phyloP scores from a whole-genome alignment of 2,113 vertebrate genomes.

The Dicrurus megarhynchus region DNA sequence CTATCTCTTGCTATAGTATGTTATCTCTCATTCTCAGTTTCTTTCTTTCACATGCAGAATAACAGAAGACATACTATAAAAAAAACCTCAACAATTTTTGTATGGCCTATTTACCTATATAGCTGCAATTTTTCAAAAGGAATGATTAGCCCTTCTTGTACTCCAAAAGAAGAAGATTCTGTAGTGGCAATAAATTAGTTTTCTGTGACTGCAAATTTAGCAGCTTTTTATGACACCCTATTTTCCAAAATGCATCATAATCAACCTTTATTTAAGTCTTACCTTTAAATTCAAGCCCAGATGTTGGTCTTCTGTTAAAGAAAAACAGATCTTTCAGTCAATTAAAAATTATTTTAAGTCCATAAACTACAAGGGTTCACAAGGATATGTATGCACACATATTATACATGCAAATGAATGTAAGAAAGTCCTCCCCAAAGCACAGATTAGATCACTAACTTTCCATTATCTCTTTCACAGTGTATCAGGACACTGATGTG shows the following conservation, averaged over 20 bases:
- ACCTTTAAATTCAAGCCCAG: slow-evolving; percentile 65
- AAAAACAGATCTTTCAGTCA: background rate
- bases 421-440: background rate
- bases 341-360: background rate
- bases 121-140: background rate
- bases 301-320: slow-evolving; percentile 46
- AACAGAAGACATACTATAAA: background rate
- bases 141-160: background rate
- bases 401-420: background rate
- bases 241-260: background rate
- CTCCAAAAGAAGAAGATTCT: background rate
- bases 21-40: background rate
- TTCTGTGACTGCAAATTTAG: background rate
- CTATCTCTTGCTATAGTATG: background rate
- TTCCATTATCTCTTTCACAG: background rate
- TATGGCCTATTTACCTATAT: background rate
- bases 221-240: background rate
- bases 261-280: background rate
- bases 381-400: background rate
- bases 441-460: background rate
- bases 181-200: background rate
- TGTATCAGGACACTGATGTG: background rate
- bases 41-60: background rate
- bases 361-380: background rate
- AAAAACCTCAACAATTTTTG: background rate